Conservation (phyloP, 2,888 invertebrate species). For the Clostera curtula region DNA sequence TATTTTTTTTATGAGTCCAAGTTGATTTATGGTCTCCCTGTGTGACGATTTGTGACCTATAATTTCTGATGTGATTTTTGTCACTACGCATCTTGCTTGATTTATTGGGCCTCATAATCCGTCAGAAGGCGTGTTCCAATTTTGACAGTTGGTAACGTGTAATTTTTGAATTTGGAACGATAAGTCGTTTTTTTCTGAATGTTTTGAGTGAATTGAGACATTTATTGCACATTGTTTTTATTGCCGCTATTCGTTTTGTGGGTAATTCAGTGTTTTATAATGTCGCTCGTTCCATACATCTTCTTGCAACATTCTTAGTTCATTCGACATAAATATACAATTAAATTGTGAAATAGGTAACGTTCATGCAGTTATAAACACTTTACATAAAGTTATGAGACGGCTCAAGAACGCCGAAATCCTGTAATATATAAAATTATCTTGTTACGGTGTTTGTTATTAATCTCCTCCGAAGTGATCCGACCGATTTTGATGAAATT, state of each 20-base stretch:
- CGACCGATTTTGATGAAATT: no score
- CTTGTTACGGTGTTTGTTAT: no score
- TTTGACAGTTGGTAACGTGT: conserved; percentile 57
- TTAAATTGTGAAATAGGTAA: no score
- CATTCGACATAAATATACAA: no score
- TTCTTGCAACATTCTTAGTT: no score
- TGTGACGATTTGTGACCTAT: conserved; percentile 73
- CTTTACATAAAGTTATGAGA: no score
- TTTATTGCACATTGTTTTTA: conserved; percentile 22
- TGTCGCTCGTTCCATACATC: no score
- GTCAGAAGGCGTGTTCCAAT: conserved; percentile 47
- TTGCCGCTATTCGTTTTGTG: conserved; percentile 16
- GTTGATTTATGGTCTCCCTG: conserved; percentile 64
- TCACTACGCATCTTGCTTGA: conserved; percentile 61
- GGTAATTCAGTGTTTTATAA: conserved; percentile 14
- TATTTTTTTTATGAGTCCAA: conserved; percentile 63
- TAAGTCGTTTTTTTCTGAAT: conserved; percentile 24
- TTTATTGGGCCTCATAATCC: conserved; percentile 59
- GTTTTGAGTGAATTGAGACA: conserved; percentile 24
- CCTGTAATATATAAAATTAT: no score
- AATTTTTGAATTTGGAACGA: conserved; percentile 35
- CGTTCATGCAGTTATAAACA: no score
- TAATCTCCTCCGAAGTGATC: no score
- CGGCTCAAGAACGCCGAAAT: no score
- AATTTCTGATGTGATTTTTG: conserved; percentile 69